Percentiles rank a stretch among this genome's conserved stretches.
phyloP scores from a whole-genome alignment of 2,113 vertebrate species.

The Brachypodius melanocephalos region DNA sequence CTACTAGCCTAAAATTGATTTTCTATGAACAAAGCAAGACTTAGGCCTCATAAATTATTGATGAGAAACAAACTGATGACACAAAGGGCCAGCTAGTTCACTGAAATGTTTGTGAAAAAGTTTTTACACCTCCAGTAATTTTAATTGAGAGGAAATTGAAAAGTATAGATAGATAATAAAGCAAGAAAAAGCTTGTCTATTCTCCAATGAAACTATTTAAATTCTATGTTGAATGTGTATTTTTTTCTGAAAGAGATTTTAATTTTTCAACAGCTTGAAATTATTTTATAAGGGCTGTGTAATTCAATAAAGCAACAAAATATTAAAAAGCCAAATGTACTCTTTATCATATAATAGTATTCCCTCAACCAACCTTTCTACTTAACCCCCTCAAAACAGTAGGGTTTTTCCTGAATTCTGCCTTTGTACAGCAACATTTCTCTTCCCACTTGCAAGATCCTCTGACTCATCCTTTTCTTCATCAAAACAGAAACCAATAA shows the following conservation, averaged over 20 bases:
- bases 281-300: neutral
- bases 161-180: neutral
- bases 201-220: neutral
- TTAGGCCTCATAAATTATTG: neutral
- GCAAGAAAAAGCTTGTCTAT: rapidly evolving
- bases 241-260: neutral
- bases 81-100: neutral
- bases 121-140: neutral
- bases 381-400: neutral
- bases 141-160: neutral
- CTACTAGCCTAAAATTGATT: neutral
- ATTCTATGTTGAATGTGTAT: neutral
- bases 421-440: neutral
- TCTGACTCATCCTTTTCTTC: neutral
- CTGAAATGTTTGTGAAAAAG: neutral
- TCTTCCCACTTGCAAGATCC: neutral
- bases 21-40: neutral
- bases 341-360: neutral
- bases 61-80: neutral
- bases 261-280: neutral
- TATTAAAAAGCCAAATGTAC: neutral
- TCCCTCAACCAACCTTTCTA: neutral
- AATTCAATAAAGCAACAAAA: neutral
- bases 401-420: neutral
- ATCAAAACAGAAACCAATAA: neutral